phyloP scores from a whole-genome alignment of 2,888 invertebrate species.

The Mechanitis messenoides region DNA sequence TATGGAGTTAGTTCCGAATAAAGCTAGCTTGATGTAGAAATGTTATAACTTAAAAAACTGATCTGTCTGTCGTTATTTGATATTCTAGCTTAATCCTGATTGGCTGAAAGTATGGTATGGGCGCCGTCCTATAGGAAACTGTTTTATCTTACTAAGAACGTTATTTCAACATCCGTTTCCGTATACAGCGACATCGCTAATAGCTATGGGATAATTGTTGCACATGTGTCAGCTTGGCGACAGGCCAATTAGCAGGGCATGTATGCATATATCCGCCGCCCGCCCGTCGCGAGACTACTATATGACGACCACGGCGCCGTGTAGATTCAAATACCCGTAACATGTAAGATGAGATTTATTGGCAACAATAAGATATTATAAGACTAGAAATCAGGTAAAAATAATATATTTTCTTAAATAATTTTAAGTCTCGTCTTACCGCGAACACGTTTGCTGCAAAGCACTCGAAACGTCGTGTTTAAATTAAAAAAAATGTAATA shows the following conservation, averaged over 20 bases:
- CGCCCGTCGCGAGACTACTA: slow-evolving; percentile 41
- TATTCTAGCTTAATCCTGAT: not conserved
- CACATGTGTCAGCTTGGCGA: slow-evolving; percentile 73
- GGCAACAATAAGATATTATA: not conserved
- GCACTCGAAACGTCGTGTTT: too few species aligned
- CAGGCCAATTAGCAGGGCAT: slow-evolving; percentile 72
- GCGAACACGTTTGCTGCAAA: too few species aligned
- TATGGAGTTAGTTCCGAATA: not conserved
- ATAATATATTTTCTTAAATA: not conserved
- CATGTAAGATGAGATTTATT: slow-evolving; percentile 43
- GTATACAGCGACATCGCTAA: slow-evolving; percentile 63
- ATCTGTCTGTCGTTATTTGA: not conserved
- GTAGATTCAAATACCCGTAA: slow-evolving; percentile 38
- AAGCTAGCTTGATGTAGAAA: too few species aligned
- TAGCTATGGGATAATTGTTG: slow-evolving; percentile 73
- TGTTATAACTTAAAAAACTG: too few species aligned
- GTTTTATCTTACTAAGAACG: slow-evolving; percentile 65
- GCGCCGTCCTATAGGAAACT: slow-evolving; percentile 9
- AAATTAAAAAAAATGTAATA: too few species aligned
- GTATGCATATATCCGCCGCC: slow-evolving; percentile 49
- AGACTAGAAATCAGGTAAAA: not conserved
- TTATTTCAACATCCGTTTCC: slow-evolving; percentile 77
- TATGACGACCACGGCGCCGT: slow-evolving; percentile 37
- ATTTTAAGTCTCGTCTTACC: too few species aligned
- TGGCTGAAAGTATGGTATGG: not conserved